These are phyloP conservation scores for Propithecus deckenii DNA, from an alignment of 2,797 vertebrate species.

Conservation along the genomic window DNA sequence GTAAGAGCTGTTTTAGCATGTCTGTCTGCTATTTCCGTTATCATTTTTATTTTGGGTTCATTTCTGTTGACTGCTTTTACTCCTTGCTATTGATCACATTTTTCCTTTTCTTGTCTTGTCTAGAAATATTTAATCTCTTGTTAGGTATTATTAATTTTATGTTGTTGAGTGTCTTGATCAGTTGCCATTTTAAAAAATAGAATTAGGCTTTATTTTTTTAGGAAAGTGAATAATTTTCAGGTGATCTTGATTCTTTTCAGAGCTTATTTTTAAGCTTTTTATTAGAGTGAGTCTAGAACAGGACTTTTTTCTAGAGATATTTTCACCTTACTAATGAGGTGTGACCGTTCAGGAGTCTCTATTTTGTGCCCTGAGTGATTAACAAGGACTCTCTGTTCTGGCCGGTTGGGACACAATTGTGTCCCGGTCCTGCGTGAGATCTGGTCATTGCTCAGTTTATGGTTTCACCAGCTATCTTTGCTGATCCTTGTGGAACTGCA, in stretches of 20 bases:
- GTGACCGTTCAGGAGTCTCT: neutral
- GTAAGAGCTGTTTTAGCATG: neutral
- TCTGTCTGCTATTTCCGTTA: neutral
- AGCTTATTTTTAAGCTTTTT: neutral
- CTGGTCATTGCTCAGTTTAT: neutral
- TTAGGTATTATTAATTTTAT: neutral
- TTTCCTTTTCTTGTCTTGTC: neutral
- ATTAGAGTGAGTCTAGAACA: neutral
- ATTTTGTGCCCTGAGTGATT: neutral
- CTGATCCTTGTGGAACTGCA: neutral
- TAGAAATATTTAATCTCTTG: neutral
- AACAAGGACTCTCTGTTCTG: neutral
- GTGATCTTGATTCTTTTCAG: neutral
- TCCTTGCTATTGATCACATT: neutral
- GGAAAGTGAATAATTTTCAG: neutral
- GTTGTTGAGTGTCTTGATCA: neutral
- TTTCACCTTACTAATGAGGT: neutral
- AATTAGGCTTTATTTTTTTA: neutral
- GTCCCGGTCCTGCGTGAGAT: neutral
- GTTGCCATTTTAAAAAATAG: neutral
- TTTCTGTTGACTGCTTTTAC: neutral
- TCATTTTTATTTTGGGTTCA: neutral
- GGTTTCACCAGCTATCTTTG: neutral
- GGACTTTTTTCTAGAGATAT: neutral
- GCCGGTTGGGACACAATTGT: neutral